Conservation (phyloP, 2,888 invertebrate genomes). For the Catocala sponsa region DNA sequence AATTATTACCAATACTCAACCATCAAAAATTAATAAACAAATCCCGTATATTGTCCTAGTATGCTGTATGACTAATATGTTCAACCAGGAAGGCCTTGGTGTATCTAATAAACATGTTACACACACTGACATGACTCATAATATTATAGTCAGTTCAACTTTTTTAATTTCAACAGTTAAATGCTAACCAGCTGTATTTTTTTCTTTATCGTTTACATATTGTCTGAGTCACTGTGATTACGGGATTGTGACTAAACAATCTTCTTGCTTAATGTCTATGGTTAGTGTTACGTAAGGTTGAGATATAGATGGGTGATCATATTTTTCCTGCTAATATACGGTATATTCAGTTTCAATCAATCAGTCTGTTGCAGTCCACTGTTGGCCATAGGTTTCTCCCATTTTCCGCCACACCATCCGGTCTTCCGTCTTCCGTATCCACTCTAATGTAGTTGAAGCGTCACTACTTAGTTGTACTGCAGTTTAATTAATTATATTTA, state of each 20-base stretch:
- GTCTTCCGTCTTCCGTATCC: too few species aligned
- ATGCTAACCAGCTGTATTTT: slow-evolving; percentile 42
- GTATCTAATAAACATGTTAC: slow-evolving; percentile 36
- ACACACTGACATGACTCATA: slow-evolving; percentile 35
- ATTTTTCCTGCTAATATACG: background rate
- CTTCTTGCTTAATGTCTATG: background rate
- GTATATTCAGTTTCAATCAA: too few species aligned
- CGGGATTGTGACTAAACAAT: background rate
- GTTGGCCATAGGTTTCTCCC: too few species aligned
- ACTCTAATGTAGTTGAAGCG: too few species aligned
- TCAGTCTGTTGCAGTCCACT: too few species aligned
- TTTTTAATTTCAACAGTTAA: slow-evolving; percentile 50
- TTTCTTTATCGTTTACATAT: slow-evolving; percentile 21
- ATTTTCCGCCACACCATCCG: too few species aligned
- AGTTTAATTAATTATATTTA: too few species aligned
- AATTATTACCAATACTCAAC: too few species aligned
- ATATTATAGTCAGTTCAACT: slow-evolving; percentile 31
- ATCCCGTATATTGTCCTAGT: slow-evolving; percentile 15
- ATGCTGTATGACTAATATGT: slow-evolving; percentile 34
- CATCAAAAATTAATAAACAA: slow-evolving; percentile 2
- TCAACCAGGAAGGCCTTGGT: slow-evolving; percentile 44
- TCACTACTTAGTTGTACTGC: too few species aligned
- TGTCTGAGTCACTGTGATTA: slow-evolving; percentile 36
- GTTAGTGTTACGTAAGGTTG: background rate
- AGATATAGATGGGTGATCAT: background rate